Base-by-base conservation (phyloP, 2,888 invertebrate genomes). In the Diabrotica balteata region DNA sequence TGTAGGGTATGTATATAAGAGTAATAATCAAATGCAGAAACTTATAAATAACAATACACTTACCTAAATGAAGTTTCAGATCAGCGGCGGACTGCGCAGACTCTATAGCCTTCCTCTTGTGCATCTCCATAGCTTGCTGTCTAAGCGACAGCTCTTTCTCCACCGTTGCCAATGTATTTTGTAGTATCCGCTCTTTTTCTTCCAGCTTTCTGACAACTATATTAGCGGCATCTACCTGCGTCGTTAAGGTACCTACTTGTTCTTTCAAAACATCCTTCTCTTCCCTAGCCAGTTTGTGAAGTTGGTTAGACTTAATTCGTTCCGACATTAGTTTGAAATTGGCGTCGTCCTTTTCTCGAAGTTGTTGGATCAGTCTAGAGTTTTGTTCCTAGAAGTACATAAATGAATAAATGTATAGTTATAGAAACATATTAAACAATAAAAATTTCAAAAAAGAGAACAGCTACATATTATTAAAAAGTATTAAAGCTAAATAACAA, bases 241-340 rank as follows among this genome's bases (percentile, higher is more conserved):
- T 82, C 6, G 83, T 84, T 58, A 84, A 73, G 0, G 83, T 83
- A 50, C 77, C 81, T 6, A 77, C 77, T 60, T 95, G 95, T 81
- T 97, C 97, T 76, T 94, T 94, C 10, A 98, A 83, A 73, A 96
- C 90, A 78, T 97, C 96, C 80, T 97, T 96, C 84, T 98, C 98
- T 81, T 98, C 98, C 7, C 96, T 86, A 45, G 97, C 88, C 77
- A 98, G 85, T 82, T 98, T 98, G 81, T 97, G 96, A 77, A 97
- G 88, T 79, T 98, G 97, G 84, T 97, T 97, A 6, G 96, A 93
- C 83, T 97, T 96, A 69, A 97, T 97, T 63, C 97, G 85, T 84
- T 98, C 98, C 0, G 97, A 96, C 97, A 99, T 98, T 7, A 98
- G 88, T 84, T 98, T 98, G 84, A 99, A 97, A 85, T 99, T 98